Conservation (phyloP, 2,797 vertebrate species). For the Sternotherus odoratus region DNA sequence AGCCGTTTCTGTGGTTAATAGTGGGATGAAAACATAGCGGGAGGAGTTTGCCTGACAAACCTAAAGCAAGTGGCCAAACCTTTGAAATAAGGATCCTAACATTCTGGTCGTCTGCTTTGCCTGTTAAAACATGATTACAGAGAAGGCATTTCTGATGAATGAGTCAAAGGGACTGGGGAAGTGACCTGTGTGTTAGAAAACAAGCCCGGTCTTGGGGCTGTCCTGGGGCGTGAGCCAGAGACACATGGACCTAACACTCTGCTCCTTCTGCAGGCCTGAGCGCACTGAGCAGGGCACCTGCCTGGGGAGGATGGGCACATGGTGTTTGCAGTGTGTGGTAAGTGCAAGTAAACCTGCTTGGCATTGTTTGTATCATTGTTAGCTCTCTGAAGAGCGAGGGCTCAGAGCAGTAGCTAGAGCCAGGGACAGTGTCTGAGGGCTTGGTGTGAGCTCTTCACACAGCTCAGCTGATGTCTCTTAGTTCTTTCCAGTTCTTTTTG, state of each 20-base stretch:
- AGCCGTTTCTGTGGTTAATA: background rate
- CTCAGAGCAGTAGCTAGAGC: background rate
- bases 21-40: background rate
- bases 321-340: slow-evolving; percentile 79
- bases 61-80: background rate
- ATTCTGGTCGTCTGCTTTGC: background rate
- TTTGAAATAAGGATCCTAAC: background rate
- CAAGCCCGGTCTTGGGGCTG: background rate
- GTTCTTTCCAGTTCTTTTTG: accelerated
- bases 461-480: background rate
- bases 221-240: background rate
- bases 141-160: background rate
- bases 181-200: accelerated
- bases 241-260: background rate
- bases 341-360: slow-evolving; percentile 9
- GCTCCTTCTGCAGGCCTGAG: slow-evolving; percentile 71
- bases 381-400: background rate
- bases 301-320: slow-evolving; percentile 35
- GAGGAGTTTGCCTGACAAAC: background rate
- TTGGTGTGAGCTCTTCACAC: accelerated
- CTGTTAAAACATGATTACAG: background rate
- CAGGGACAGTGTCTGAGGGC: background rate
- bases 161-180: accelerated
- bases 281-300: slow-evolving; percentile 14
- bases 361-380: background rate